A percentile compares a stretch with the other conserved stretches of the same genome.
phyloP scores from a whole-genome alignment of 2,797 vertebrate genomes.

The Lycodopsis pacificus region DNA sequence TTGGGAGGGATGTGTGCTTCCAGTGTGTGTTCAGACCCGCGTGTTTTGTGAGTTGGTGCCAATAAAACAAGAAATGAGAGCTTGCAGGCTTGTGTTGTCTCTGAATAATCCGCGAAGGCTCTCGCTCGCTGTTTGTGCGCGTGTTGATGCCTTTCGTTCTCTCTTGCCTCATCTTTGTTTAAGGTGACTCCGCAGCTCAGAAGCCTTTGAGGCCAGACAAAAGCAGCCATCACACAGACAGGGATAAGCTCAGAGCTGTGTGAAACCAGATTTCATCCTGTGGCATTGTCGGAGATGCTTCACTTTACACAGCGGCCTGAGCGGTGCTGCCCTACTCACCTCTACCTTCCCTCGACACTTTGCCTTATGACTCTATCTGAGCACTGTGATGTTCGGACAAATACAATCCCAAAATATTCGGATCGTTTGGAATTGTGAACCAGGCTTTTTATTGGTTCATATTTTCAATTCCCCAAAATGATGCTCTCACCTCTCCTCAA shows the following conservation, averaged over 20 bases:
- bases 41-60: background rate
- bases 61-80: constrained; percentile 37
- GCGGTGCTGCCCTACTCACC: constrained; percentile 11
- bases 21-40: background rate
- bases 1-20: constrained; percentile 40
- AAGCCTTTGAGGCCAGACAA: constrained; percentile 70
- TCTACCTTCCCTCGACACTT: background rate
- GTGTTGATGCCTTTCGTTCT: constrained; percentile 43
- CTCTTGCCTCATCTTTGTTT: constrained; percentile 31
- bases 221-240: constrained; percentile 61
- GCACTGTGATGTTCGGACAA: constrained; percentile 2
- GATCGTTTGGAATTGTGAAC: constrained; percentile 27
- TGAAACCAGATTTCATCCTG: constrained; percentile 65
- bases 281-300: constrained; percentile 44
- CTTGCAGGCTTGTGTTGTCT: background rate
- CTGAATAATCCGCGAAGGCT: constrained; percentile 26
- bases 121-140: constrained; percentile 23
- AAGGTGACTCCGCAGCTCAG: constrained; percentile 44
- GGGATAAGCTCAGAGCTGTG: constrained; percentile 57
- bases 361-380: background rate
- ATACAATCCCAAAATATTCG: background rate
- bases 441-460: constrained; percentile 10
- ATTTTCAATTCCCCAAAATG: background rate
- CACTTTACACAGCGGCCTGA: constrained; percentile 11
- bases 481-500: constrained; percentile 52